Evolutionary conservation across 2,113 vertebrate species (phyloP), one percentile per base, ranked within the genome.

Genomic region (Agapornis roseicollis): DNA sequence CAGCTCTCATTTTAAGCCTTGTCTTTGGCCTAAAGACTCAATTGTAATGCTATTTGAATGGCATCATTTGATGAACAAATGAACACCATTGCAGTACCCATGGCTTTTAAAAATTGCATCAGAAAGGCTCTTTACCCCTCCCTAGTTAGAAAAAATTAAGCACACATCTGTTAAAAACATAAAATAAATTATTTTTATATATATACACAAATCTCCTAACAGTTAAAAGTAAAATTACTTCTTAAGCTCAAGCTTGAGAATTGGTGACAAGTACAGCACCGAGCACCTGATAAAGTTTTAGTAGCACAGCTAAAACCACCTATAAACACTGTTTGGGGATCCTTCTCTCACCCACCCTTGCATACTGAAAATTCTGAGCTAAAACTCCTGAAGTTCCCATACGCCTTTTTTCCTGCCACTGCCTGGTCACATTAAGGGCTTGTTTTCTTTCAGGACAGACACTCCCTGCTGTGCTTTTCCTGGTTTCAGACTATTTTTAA

Each of bases 381-480:
- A 19, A 37, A 52, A 47, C 52, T 89, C 73, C 84, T 77, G 8
- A 91, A 90, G 42, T 76, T 95, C 85, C 86, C 73, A 37, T 63
- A 86, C 93, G 37, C 58, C 44, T 73, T 64, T 86, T 95, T 94
- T 33, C 78, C 87, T 92, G 58, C 91, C 88, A 76, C 84, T 82
- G 84, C 88, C 50, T 93, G 95, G 77, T 91, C 95, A 95, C 17
- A 72, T 72, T n/a, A 78, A 95, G 81, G 56, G 20, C 80, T 97
- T 97, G 94, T 97, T 98, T 97, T 96, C 93, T 95, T 97, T 96
- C 90, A 94, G 94, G 94, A 98, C 91, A 98, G 97, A 97, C 94
- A 17, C 96, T 95, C 93, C 98, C 97, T 2, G 64, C 97, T 98
- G 98, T 89, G 98, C 95, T 96, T 97, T 97, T 98, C 96, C 97